phyloP scores from a whole-genome alignment of 37 sponge, comb jelly and placozoan species.

The Agelas oroides region DNA sequence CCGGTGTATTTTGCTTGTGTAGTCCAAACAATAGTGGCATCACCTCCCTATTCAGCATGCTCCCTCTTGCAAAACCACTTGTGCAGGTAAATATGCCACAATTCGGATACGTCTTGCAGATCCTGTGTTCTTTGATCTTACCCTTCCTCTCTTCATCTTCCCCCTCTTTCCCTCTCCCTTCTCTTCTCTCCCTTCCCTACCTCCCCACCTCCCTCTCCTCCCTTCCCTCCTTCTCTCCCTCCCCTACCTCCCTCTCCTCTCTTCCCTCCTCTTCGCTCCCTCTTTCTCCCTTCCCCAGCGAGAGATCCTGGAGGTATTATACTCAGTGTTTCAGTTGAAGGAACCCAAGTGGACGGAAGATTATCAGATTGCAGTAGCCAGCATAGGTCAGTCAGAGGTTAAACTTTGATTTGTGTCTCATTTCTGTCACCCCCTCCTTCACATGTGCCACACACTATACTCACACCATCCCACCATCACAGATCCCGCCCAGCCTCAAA shows the following conservation, averaged over 20 bases:
- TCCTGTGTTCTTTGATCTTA: neutral
- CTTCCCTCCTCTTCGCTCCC: no score
- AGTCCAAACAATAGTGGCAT: conserved; percentile 29
- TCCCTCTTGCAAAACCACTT: conserved; percentile 42
- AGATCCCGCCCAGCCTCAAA: conserved; percentile 61
- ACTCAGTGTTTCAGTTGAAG: conserved; percentile 78
- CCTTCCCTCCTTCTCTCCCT: no score
- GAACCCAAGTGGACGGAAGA: conserved; percentile 81
- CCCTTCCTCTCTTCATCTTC: neutral
- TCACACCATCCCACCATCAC: neutral
- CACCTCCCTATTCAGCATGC: conserved; percentile 39
- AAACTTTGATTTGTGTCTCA: neutral
- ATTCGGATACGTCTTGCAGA: neutral
- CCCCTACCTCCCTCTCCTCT: neutral
- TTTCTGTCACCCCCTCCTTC: no score
- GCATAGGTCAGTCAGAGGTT: conserved; percentile 62
- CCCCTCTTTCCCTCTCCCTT: neutral
- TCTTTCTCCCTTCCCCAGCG: conserved; percentile 21
- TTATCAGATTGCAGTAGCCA: conserved; percentile 64
- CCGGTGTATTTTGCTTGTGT: conserved; percentile 62
- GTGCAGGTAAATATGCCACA: conserved; percentile 30
- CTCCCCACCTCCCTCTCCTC: neutral
- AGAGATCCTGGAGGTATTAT: conserved; percentile 79
- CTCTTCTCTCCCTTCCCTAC: neutral
- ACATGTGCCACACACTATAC: neutral